Conservation (phyloP, 2,113 vertebrate genomes). For the Podarcis cretensis region DNA sequence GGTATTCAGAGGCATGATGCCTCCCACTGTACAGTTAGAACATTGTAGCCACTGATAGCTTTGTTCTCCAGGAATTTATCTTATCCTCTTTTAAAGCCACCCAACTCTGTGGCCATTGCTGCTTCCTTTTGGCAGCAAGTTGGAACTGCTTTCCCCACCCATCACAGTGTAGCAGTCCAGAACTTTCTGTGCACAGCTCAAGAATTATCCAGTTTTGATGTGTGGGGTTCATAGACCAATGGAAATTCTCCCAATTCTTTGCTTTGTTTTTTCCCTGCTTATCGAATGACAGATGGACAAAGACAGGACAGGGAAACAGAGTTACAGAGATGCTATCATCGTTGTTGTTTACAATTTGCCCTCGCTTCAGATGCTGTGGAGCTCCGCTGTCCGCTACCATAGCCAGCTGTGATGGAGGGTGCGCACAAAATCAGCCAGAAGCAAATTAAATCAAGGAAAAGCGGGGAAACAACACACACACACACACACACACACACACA, state of each 20-base stretch:
- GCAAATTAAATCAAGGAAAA: slow-evolving; percentile 24
- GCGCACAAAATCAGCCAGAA: fast-evolving
- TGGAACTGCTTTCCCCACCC: background rate
- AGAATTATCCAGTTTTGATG: fast-evolving
- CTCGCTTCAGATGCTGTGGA: fast-evolving
- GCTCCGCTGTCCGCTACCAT: background rate
- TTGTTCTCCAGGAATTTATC: too few species aligned
- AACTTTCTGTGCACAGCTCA: background rate
- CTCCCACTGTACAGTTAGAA: too few species aligned
- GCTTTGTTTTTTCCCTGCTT: background rate
- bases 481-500: background rate
- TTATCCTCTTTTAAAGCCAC: too few species aligned
- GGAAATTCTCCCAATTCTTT: slow-evolving; percentile 7
- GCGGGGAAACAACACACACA: slow-evolving; percentile 18
- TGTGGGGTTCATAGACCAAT: background rate
- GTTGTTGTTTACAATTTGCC: slow-evolving; percentile 20
- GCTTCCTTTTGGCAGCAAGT: too few species aligned
- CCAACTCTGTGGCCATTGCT: too few species aligned
- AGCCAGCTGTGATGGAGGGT: background rate
- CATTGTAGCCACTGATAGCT: too few species aligned
- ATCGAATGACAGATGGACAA: slow-evolving; percentile 22
- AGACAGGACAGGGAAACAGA: slow-evolving; percentile 33
- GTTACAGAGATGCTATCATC: slow-evolving; percentile 36
- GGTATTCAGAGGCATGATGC: too few species aligned
- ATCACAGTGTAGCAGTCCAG: background rate